These are phyloP conservation scores for Fratercula arctica DNA, from an alignment of 2,797 vertebrate species.

Conservation along the genomic window DNA sequence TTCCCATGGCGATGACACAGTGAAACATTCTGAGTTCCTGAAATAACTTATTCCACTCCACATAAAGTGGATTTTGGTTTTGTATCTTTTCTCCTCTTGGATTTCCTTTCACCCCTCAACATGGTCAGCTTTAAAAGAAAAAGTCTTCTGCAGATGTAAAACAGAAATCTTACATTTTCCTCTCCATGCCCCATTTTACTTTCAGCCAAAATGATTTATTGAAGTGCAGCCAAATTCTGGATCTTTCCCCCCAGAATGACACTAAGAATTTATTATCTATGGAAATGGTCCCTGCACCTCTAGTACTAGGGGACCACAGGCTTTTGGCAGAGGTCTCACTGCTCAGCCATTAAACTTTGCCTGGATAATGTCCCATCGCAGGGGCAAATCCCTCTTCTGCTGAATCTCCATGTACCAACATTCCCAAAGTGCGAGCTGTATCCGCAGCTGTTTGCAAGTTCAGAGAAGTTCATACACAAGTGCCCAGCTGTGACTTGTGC, in stretches of 20 bases:
- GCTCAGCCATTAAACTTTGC: neutral
- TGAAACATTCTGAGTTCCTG: neutral
- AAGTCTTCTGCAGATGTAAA: neutral
- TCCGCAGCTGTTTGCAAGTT: neutral
- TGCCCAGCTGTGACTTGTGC: neutral
- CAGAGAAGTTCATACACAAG: neutral
- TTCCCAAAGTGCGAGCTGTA: neutral
- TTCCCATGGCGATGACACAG: neutral
- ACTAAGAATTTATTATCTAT: neutral
- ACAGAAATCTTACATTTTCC: neutral
- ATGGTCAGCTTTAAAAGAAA: neutral
- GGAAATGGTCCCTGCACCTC: neutral
- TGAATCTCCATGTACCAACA: fast-evolving
- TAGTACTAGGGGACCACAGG: neutral
- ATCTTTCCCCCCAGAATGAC: neutral
- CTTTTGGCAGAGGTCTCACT: neutral
- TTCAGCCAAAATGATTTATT: neutral
- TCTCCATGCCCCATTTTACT: neutral
- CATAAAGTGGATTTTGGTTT: neutral
- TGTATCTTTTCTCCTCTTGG: neutral
- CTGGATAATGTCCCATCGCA: neutral
- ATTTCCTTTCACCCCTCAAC: neutral
- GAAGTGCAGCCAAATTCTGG: neutral
- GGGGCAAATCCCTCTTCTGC: neutral
- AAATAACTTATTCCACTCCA: neutral